These are phyloP conservation scores for Pristiophorus japonicus DNA, from an alignment of 2,113 vertebrate species.

Conservation along the genomic window DNA sequence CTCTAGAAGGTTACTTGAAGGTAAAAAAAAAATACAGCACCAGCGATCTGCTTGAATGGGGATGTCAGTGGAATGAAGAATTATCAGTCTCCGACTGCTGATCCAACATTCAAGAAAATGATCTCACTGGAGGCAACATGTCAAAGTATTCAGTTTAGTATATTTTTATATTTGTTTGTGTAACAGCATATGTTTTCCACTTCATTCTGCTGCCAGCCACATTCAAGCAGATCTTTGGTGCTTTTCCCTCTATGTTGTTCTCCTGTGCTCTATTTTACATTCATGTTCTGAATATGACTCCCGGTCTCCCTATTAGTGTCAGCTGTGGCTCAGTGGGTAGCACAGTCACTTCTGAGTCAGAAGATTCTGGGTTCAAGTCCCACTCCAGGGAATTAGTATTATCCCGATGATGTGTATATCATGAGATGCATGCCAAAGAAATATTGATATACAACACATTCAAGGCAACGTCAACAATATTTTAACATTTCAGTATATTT, in stretches of 20 bases:
- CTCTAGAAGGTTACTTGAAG: slow-evolving; percentile 16
- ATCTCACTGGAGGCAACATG: neutral
- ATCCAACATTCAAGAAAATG: slow-evolving; percentile 33
- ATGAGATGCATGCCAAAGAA: neutral
- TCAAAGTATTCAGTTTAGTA: slow-evolving; percentile 20
- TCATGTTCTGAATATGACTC: neutral
- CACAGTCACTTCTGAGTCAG: too few species aligned
- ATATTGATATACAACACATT: too few species aligned
- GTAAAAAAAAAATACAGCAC: neutral
- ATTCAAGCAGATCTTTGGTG: neutral
- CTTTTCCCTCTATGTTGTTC: neutral
- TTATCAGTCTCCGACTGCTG: neutral
- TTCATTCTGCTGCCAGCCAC: neutral
- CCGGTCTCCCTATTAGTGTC: neutral
- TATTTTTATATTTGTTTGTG: slow-evolving; percentile 31
- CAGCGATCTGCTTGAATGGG: slow-evolving; percentile 28
- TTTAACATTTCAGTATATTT: neutral
- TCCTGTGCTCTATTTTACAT: neutral
- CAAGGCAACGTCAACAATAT: neutral
- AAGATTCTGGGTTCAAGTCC: too few species aligned
- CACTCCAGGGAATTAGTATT: too few species aligned
- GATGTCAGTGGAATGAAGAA: slow-evolving; percentile 27
- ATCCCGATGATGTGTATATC: neutral
- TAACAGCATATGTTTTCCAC: neutral
- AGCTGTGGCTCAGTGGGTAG: too few species aligned